These are phyloP conservation scores for Druon quercuslanigerum DNA, from an alignment of 1,140 invertebrate genomes.

Conservation along the genomic window DNA sequence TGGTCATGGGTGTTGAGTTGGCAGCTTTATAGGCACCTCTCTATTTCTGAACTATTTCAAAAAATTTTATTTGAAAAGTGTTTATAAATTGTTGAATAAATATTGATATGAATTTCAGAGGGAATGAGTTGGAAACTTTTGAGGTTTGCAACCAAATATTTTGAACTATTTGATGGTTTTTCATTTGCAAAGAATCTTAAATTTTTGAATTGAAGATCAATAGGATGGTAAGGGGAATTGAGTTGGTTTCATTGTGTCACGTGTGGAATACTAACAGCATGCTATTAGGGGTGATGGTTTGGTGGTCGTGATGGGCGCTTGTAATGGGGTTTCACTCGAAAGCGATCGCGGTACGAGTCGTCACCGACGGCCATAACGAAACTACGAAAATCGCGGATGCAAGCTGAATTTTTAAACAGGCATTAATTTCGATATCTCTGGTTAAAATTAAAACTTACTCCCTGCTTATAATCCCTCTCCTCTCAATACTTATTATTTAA, in stretches of 20 bases:
- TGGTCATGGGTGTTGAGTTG: no score
- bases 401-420: conserved; percentile 13
- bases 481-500: no score
- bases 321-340: conserved; percentile 57
- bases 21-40: no score
- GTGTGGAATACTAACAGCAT: conserved; percentile 57
- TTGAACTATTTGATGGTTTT: no score
- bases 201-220: conserved; percentile 31
- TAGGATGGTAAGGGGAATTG: conserved; percentile 55
- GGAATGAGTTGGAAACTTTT: no score
- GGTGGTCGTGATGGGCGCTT: conserved; percentile 54
- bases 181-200: not conserved
- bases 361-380: conserved; percentile 48
- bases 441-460: not conserved
- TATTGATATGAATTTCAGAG: no score
- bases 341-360: conserved; percentile 49
- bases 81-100: no score
- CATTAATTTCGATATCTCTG: not conserved
- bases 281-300: conserved; percentile 52
- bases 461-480: not conserved
- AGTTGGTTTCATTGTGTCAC: conserved; percentile 58
- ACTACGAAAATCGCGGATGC: conserved; percentile 19
- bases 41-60: no score
- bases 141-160: no score
- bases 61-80: no score